Base-by-base conservation (phyloP, 2,888 invertebrate species). In the Melitaea athalia region DNA sequence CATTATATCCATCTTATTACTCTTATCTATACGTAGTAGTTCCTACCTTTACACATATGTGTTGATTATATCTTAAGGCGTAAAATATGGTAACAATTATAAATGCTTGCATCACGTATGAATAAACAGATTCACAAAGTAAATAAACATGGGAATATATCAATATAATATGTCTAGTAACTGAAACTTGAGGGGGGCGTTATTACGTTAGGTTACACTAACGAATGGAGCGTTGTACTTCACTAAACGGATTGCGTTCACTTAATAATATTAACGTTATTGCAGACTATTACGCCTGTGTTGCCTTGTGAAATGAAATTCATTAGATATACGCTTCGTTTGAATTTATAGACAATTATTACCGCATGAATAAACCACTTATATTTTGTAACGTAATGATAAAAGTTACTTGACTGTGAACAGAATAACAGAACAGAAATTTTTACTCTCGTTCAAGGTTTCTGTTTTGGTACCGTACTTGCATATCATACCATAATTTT, bases 261-360 rank as follows among this genome's bases (percentile, higher is more conserved):
- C 77, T 79, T 83, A 82, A 84, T 85, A 83, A 85, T 80, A 83
- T 82, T 81, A 82, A 81, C 79, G 84, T 85, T 82, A 86, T 85
- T 83, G 80, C 78, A 66, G 74, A 70, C 49, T 78, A 78, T 82
- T 82, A 79, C 42, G 66, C 38, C 49, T 45, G 65, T 65, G 68
- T 79, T 78, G 75, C 75, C 76, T 71, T 72, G 73, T 76, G 79
- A 84, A 65, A 71, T 55, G 68, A 65, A 63, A 66, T 53, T 63
- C 43, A 65, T 65, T 71, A 66, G 50, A 53, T 52, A 65, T 60
- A 65, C 50, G 52, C 59, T 65, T 65, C 31, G 60, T 65, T 65
- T 60, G 15, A 52, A 43, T 60, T 65, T 45, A 53, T 65, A 53
- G 42, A 12, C 52, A 65, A 43, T 24, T 15, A 60, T 24, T 11